Evolutionary conservation across 2,113 vertebrate genomes (phyloP).

Genomic region (Zosterops pallidus): DNA sequence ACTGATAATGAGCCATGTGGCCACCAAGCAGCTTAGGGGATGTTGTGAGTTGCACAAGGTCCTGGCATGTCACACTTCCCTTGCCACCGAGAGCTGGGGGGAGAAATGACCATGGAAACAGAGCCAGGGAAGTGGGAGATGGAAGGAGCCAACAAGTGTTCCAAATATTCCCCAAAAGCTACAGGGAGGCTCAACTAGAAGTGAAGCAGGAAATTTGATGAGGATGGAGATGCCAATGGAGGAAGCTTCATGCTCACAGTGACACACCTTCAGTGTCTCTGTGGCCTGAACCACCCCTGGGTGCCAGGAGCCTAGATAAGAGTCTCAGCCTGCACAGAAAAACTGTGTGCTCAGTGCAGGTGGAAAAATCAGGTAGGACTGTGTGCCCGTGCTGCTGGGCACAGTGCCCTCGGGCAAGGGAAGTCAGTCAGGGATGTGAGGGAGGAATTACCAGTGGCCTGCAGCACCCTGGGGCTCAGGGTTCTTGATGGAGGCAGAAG

Average conservation of each 20-base stretch:
- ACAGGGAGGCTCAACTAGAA: not conserved
- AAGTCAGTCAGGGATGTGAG: not conserved
- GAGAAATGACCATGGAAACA: not conserved
- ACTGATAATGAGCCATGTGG: not conserved
- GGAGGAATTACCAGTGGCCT: not conserved
- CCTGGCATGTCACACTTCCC: not conserved
- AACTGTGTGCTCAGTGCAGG: not conserved
- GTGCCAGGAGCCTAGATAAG: not conserved
- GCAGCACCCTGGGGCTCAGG: rapidly evolving
- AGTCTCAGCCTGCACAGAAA: not conserved
- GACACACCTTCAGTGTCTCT: not conserved
- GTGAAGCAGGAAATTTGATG: not conserved
- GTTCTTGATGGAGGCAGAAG: not conserved
- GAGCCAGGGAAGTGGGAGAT: not conserved
- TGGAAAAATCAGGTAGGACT: not conserved
- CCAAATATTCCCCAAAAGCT: not conserved
- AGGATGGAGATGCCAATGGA: not conserved
- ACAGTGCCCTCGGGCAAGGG: not conserved
- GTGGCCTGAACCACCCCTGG: not conserved
- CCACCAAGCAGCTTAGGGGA: not conserved
- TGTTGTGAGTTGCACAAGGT: rapidly evolving
- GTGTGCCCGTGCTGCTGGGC: rapidly evolving
- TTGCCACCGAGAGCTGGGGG: rapidly evolving
- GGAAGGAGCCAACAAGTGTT: not conserved
- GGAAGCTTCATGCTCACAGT: rapidly evolving